Evolutionary conservation across 2,888 invertebrate genomes (phyloP).

Genomic region (Polietes domitor): DNA sequence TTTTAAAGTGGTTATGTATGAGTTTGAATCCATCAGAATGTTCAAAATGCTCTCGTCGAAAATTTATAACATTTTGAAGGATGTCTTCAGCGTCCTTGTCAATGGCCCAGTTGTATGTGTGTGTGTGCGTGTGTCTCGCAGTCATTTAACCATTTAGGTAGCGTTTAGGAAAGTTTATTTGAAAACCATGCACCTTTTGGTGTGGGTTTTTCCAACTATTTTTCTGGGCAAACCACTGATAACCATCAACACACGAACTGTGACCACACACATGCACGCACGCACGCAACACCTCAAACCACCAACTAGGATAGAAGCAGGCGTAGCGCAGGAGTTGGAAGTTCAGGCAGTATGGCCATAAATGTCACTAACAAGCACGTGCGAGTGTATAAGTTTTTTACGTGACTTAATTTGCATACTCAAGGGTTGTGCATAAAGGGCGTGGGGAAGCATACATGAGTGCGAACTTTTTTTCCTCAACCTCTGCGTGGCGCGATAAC

Average conservation of each 20-base stretch:
- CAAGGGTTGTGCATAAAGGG: neutral
- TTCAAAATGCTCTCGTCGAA: conserved; percentile 36
- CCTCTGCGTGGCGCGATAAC: too few species aligned
- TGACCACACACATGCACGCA: conserved; percentile 26
- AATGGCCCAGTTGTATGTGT: too few species aligned
- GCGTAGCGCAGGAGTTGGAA: neutral
- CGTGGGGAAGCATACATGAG: neutral
- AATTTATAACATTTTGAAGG: conserved; percentile 39
- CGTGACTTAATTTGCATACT: conserved; percentile 60
- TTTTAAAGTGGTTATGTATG: conserved; percentile 15
- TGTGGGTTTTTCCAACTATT: neutral
- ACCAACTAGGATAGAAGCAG: neutral
- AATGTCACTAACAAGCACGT: conserved; percentile 60
- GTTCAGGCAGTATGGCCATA: conserved; percentile 50
- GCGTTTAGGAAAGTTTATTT: conserved; percentile 27
- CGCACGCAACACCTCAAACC: neutral
- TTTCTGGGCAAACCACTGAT: neutral
- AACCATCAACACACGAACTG: conserved; percentile 27
- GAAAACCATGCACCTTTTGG: conserved; percentile 1
- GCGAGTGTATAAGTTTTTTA: conserved; percentile 58
- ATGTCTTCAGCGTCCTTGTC: conserved; percentile 8
- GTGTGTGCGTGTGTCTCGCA: neutral
- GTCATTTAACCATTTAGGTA: conserved; percentile 14
- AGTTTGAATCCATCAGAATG: conserved; percentile 26
- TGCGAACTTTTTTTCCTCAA: neutral